Percentiles rank a stretch among this genome's conserved stretches.
Evolutionary conservation across 2,888 invertebrate species (phyloP).

Genomic region (Ellobium chinense): DNA sequence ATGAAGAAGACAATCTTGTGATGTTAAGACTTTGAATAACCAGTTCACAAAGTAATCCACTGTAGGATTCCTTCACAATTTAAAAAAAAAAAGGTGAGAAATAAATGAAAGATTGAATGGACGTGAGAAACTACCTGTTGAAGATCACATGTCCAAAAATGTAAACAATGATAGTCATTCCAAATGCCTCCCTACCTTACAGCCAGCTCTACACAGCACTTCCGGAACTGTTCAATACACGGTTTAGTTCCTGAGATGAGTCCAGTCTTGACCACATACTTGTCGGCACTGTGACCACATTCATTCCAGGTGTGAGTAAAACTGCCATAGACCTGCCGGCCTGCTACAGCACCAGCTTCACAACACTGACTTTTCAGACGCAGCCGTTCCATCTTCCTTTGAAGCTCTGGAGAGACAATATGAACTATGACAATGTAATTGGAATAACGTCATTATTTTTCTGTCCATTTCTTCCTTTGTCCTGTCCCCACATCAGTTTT

Average conservation of each 20-base stretch:
- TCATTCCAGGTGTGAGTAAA: not conserved
- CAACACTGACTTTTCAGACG: not conserved
- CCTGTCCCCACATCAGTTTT: no score
- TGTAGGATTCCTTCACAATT: no score
- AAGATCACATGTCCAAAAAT: no score
- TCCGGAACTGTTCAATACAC: not conserved
- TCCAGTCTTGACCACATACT: not conserved
- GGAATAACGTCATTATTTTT: no score
- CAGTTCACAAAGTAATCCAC: no score
- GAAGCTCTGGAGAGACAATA: not conserved
- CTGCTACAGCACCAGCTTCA: not conserved
- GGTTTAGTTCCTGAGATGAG: not conserved
- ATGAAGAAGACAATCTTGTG: no score
- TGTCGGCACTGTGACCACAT: slow-evolving; percentile 6
- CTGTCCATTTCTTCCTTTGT: no score
- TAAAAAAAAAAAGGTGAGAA: no score
- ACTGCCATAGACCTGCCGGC: not conserved
- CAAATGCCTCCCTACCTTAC: slow-evolving; percentile 9
- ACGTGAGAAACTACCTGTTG: no score
- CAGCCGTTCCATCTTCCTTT: slow-evolving; percentile 6
- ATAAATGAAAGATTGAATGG: no score
- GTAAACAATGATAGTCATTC: not conserved
- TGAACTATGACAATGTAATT: not conserved
- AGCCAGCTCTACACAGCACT: slow-evolving; percentile 14
- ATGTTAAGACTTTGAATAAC: no score